These are phyloP conservation scores for Galeopterus variegatus DNA, from an alignment of 2,113 vertebrate species.

Conservation along the genomic window DNA sequence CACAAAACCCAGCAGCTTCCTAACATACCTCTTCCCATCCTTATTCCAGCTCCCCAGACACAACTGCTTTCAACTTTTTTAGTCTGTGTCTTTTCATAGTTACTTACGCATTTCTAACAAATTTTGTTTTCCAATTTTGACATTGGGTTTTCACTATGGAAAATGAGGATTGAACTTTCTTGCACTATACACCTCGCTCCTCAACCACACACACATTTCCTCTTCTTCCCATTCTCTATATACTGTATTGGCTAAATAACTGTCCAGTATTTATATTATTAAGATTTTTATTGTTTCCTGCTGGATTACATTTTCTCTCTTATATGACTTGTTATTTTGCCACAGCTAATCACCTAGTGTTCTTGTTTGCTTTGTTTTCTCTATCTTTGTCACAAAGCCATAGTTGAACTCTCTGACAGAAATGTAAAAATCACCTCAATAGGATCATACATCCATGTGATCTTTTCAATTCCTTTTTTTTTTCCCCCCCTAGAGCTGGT, in stretches of 20 bases:
- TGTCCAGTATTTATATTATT: slow-evolving; percentile 9
- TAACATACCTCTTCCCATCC: background rate
- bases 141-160: background rate
- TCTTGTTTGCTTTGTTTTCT: slow-evolving; percentile 10
- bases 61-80: background rate
- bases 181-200: background rate
- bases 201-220: background rate
- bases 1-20: background rate
- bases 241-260: background rate
- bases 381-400: background rate
- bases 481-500: background rate
- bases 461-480: background rate
- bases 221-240: background rate
- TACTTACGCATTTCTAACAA: background rate
- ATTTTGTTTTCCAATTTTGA: background rate
- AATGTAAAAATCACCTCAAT: background rate
- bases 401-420: background rate
- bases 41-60: background rate
- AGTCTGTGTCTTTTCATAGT: background rate
- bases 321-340: background rate
- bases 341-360: background rate
- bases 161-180: background rate
- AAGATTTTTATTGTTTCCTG: background rate
- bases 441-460: background rate
- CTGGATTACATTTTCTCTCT: slow-evolving; percentile 7